phyloP scores from a whole-genome alignment of 2,113 vertebrate genomes.

The Podocnemis expansa region DNA sequence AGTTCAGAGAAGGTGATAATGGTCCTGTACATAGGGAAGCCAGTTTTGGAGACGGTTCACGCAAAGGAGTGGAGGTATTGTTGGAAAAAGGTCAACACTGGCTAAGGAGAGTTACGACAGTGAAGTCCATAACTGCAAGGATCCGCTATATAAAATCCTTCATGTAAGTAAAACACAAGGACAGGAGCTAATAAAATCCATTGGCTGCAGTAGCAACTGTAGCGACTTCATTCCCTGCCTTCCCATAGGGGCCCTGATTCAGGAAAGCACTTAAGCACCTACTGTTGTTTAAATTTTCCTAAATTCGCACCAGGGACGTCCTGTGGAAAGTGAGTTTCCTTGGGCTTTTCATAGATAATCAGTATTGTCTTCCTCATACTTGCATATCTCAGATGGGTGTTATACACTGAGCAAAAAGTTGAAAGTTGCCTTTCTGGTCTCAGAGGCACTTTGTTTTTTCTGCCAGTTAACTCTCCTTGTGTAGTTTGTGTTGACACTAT shows the following conservation, averaged over 20 bases:
- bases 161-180: background rate
- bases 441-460: background rate
- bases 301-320: background rate
- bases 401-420: slow-evolving; percentile 7
- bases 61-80: background rate
- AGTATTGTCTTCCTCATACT: background rate
- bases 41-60: background rate
- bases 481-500: background rate
- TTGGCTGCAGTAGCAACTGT: background rate
- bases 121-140: background rate
- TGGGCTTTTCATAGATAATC: background rate
- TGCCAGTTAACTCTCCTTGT: background rate
- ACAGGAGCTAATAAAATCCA: background rate
- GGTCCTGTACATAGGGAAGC: background rate
- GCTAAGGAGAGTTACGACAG: background rate
- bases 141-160: background rate
- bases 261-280: slow-evolving; percentile 36
- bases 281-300: slow-evolving; percentile 45
- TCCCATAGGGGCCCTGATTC: background rate
- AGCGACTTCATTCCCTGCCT: background rate
- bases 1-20: background rate
- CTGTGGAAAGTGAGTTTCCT: background rate
- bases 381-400: background rate
- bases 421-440: background rate
- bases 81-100: slow-evolving; percentile 2